phyloP scores from a whole-genome alignment of 2,113 vertebrate species.

The Rhinogobius similis region DNA sequence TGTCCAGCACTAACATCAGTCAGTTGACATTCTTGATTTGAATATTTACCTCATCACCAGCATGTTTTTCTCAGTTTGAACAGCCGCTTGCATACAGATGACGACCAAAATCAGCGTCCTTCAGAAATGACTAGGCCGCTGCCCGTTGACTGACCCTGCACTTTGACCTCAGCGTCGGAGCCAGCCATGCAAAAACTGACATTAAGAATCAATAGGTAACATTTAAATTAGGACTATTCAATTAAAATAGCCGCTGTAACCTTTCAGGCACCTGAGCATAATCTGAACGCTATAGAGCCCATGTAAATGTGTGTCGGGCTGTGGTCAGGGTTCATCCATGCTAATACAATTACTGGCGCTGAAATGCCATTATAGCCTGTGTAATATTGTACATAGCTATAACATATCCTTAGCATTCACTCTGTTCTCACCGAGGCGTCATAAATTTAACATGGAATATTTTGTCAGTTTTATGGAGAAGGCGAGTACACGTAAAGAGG shows the following conservation, averaged over 20 bases:
- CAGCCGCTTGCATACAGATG: conserved; percentile 2
- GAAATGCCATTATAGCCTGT: neutral
- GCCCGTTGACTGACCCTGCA: conserved; percentile 33
- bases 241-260: conserved; percentile 10
- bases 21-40: neutral
- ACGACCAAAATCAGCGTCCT: neutral
- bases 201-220: conserved; percentile 22
- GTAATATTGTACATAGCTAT: neutral
- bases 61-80: conserved; percentile 3
- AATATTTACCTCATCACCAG: conserved; percentile 4
- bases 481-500: no score
- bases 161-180: conserved; percentile 31
- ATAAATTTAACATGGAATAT: neutral
- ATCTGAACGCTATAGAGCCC: neutral
- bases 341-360: neutral
- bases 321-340: neutral
- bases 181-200: conserved; percentile 14
- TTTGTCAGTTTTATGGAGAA: neutral
- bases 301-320: conserved; percentile 1
- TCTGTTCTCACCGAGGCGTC: neutral
- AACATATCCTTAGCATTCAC: neutral
- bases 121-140: conserved; percentile 12
- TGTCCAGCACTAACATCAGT: neutral
- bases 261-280: neutral
- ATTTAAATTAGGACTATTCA: conserved; percentile 13